These are phyloP conservation scores for Phymorhynchus buccinoides DNA, from an alignment of 1,140 invertebrate genomes.

Conservation along the genomic window DNA sequence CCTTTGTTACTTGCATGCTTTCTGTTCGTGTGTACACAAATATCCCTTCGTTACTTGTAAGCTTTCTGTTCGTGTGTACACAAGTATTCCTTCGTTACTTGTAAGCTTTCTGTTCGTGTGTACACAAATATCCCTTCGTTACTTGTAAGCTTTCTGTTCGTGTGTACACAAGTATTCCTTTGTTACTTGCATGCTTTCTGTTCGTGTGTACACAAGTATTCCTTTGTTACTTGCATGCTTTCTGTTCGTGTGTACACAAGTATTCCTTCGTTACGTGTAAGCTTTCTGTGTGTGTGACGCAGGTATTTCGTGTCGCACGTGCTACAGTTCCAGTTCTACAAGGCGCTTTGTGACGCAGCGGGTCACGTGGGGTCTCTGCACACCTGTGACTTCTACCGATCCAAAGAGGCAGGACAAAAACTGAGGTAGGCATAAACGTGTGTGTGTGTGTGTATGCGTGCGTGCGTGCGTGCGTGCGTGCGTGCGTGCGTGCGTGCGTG, in stretches of 20 bases:
- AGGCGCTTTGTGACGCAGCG: constrained; percentile 85
- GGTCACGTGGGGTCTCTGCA: constrained; percentile 85
- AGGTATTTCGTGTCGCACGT: constrained; percentile 80
- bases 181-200: neutral
- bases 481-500: neutral
- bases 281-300: constrained; percentile 8
- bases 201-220: neutral
- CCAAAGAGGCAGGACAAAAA: constrained; percentile 80
- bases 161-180: neutral
- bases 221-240: neutral
- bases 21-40: too few relatives aligned
- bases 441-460: neutral
- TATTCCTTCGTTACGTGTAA: neutral
- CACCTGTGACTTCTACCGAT: constrained; percentile 91
- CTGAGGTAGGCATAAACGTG: constrained; percentile 45
- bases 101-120: too few relatives aligned
- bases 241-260: neutral
- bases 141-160: too few relatives aligned
- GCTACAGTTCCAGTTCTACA: constrained; percentile 93
- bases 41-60: too few relatives aligned
- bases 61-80: too few relatives aligned
- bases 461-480: neutral
- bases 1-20: too few relatives aligned
- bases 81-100: too few relatives aligned
- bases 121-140: too few relatives aligned